Percentiles rank a stretch among this genome's conserved stretches.
These are phyloP conservation scores for Olivierus martensii DNA, from an alignment of 1,140 invertebrate species.

Conservation along the genomic window DNA sequence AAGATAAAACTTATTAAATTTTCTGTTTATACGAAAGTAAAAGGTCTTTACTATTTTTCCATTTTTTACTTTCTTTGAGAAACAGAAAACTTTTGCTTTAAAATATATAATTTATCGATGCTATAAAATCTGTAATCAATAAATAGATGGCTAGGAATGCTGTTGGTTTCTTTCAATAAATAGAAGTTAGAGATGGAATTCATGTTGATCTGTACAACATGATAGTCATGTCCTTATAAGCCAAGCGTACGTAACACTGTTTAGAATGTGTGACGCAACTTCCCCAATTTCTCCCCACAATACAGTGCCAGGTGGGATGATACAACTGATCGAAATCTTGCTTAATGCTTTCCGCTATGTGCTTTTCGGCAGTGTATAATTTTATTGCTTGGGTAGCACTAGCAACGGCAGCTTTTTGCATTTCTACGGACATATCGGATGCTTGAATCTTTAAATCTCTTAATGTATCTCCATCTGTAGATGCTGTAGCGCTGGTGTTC, in stretches of 20 bases:
- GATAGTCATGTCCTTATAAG: slow-evolving; percentile 23
- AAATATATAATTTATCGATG: no score
- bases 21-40: no score
- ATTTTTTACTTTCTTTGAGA: no score
- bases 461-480: no score
- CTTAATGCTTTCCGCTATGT: slow-evolving; percentile 24
- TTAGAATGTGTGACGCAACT: slow-evolving; percentile 24
- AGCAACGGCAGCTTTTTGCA: slow-evolving; percentile 21
- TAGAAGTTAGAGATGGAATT: background rate
- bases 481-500: slow-evolving; percentile 3
- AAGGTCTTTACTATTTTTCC: no score
- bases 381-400: slow-evolving; percentile 18
- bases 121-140: no score
- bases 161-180: background rate
- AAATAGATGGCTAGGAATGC: background rate
- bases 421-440: slow-evolving; percentile 23
- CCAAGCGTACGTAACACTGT: slow-evolving; percentile 21
- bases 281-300: slow-evolving; percentile 24
- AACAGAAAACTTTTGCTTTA: no score
- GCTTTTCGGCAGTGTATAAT: slow-evolving; percentile 22
- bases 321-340: slow-evolving; percentile 24
- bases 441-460: slow-evolving; percentile 22
- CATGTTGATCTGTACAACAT: slow-evolving; percentile 23
- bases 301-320: slow-evolving; percentile 24
- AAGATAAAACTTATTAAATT: no score